Conservation (phyloP, 2,888 invertebrate genomes). For the Drosophila aldrichi region DNA sequence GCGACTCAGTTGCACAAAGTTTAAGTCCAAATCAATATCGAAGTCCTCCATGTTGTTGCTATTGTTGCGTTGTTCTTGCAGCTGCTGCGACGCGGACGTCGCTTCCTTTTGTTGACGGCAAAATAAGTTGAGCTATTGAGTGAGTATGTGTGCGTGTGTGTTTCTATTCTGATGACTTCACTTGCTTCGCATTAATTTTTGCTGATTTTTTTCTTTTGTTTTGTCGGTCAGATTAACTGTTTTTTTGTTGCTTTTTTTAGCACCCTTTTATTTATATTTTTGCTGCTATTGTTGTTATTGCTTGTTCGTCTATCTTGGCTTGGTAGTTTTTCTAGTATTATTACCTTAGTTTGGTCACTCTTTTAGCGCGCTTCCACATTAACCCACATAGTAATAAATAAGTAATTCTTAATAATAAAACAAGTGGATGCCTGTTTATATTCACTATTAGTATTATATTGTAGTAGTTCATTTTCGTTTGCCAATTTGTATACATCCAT, state of each 20-base stretch:
- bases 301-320: slow-evolving; percentile 2
- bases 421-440: background rate
- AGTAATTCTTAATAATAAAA: background rate
- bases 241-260: slow-evolving; percentile 7
- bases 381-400: background rate
- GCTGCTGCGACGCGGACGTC: slow-evolving; percentile 29
- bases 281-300: slow-evolving; percentile 27
- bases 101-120: slow-evolving; percentile 1
- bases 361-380: slow-evolving; percentile 8
- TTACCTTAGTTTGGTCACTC: slow-evolving; percentile 19
- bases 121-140: background rate
- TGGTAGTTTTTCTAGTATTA: slow-evolving; percentile 27
- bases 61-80: background rate
- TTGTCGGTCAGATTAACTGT: background rate
- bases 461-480: background rate
- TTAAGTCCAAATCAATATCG: slow-evolving; percentile 69
- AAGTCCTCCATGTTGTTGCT: slow-evolving; percentile 62
- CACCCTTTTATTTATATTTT: slow-evolving; percentile 42
- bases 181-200: slow-evolving; percentile 3
- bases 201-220: background rate
- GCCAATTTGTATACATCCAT: background rate
- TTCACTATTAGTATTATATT: background rate
- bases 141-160: background rate
- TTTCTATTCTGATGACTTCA: slow-evolving; percentile 11
- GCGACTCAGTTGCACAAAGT: slow-evolving; percentile 70